Conservation (phyloP, 2,888 invertebrate genomes). For the Minunthozetes semirufus region DNA sequence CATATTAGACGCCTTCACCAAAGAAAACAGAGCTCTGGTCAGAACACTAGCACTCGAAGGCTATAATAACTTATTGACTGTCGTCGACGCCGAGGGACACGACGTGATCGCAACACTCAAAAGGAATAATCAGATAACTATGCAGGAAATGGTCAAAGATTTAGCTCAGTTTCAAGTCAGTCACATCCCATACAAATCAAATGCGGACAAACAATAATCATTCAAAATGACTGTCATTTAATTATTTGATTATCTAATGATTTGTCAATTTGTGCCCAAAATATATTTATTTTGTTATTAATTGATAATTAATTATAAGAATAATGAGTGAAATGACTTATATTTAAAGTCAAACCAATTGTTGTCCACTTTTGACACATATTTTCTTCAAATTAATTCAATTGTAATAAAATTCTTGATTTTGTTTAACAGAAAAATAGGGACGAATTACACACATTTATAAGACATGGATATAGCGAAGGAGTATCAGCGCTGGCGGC, state of each 20-base stretch:
- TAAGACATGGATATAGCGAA: slow-evolving; percentile 40
- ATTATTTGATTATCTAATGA: no score
- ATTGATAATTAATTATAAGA: no score
- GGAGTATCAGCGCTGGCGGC: slow-evolving; percentile 38
- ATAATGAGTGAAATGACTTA: no score
- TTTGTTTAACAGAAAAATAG: slow-evolving; percentile 37
- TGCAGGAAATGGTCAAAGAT: slow-evolving; percentile 63
- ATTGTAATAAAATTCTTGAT: no score
- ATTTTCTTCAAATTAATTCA: no score
- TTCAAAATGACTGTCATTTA: no score
- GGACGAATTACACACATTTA: slow-evolving; percentile 42
- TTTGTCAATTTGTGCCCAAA: no score
- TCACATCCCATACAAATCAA: not conserved
- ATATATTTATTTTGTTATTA: no score
- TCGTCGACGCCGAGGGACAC: slow-evolving; percentile 62
- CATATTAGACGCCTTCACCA: slow-evolving; percentile 56
- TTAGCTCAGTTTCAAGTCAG: slow-evolving; percentile 61
- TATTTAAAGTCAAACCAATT: no score
- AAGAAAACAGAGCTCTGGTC: slow-evolving; percentile 36
- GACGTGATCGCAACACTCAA: slow-evolving; percentile 47
- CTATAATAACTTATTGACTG: slow-evolving; percentile 76
- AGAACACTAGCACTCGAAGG: slow-evolving; percentile 67
- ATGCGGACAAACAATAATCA: no score
- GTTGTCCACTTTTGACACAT: no score
- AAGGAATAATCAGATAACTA: slow-evolving; percentile 24